These are phyloP conservation scores for Sarcophaga variegata DNA, from an alignment of 2,888 invertebrate genomes.

Conservation along the genomic window DNA sequence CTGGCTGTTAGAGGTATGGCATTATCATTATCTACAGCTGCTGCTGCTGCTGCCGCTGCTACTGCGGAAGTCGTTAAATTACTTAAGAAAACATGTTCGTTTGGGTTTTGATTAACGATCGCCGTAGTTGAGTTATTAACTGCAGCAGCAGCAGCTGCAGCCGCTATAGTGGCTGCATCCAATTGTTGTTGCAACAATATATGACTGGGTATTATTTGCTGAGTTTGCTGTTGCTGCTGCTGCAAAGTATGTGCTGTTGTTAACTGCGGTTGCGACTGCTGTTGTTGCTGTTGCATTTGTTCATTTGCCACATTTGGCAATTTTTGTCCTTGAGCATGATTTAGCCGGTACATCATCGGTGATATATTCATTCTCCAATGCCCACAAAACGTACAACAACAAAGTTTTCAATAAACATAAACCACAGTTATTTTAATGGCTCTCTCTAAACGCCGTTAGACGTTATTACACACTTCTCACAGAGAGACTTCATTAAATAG, in stretches of 20 bases:
- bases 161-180: slow-evolving; percentile 72
- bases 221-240: slow-evolving; percentile 69
- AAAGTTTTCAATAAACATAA: not conserved
- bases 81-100: not conserved
- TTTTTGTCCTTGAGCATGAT: slow-evolving; percentile 77
- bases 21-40: slow-evolving; percentile 55
- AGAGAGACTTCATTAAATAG: not conserved
- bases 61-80: not conserved
- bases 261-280: slow-evolving; percentile 34
- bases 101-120: slow-evolving; percentile 8
- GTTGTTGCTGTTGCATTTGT: slow-evolving; percentile 71
- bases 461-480: not conserved
- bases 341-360: slow-evolving; percentile 81
- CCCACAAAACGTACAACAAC: not conserved
- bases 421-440: not conserved
- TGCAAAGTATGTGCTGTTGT: slow-evolving; percentile 56
- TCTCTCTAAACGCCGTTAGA: not conserved
- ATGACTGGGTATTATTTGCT: slow-evolving; percentile 73
- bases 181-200: slow-evolving; percentile 78
- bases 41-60: slow-evolving; percentile 61
- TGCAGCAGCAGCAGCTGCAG: slow-evolving; percentile 53
- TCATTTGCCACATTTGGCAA: slow-evolving; percentile 72
- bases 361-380: slow-evolving; percentile 73
- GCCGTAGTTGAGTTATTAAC: slow-evolving; percentile 37
- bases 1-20: slow-evolving; percentile 45